Percentiles rank a stretch among this genome's conserved stretches.
Conservation (phyloP, 1,140 invertebrate genomes). For the Zelostemma sp. region DNA sequence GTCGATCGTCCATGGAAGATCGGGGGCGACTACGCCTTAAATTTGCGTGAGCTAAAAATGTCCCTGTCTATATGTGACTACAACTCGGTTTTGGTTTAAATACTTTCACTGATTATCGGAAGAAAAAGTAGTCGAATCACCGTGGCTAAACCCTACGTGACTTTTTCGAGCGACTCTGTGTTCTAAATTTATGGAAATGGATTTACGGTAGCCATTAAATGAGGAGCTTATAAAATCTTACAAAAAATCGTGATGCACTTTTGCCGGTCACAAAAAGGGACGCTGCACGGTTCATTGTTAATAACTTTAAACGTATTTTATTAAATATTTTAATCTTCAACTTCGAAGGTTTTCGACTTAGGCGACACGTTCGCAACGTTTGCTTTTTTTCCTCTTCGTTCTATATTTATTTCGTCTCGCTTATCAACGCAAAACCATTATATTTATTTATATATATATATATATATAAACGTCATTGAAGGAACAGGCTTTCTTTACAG, state of each 20-base stretch:
- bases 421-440: conserved; percentile 16
- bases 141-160: conserved; percentile 39
- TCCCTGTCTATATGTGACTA: conserved; percentile 36
- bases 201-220: conserved; percentile 35
- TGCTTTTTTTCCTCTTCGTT: conserved; percentile 8
- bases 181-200: conserved; percentile 16
- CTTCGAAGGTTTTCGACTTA: conserved; percentile 25
- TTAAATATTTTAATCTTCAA: conserved; percentile 40
- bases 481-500: conserved; percentile 26
- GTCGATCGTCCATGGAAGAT: conserved; percentile 33
- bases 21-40: conserved; percentile 36
- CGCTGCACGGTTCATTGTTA: conserved; percentile 18
- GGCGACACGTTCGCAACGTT: conserved; percentile 6
- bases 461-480: conserved; percentile 18
- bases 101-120: conserved; percentile 53
- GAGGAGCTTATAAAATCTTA: conserved; percentile 40
- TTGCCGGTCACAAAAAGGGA: conserved; percentile 10
- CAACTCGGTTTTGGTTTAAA: conserved; percentile 31
- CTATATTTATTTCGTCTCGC: background rate
- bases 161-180: conserved; percentile 29
- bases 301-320: conserved; percentile 24
- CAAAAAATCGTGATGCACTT: conserved; percentile 30
- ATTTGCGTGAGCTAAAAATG: conserved; percentile 39
- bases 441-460: background rate
- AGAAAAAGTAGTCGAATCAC: conserved; percentile 43